Base-by-base conservation (phyloP, 2,888 invertebrate genomes). In the Drosophila niveifrons region DNA sequence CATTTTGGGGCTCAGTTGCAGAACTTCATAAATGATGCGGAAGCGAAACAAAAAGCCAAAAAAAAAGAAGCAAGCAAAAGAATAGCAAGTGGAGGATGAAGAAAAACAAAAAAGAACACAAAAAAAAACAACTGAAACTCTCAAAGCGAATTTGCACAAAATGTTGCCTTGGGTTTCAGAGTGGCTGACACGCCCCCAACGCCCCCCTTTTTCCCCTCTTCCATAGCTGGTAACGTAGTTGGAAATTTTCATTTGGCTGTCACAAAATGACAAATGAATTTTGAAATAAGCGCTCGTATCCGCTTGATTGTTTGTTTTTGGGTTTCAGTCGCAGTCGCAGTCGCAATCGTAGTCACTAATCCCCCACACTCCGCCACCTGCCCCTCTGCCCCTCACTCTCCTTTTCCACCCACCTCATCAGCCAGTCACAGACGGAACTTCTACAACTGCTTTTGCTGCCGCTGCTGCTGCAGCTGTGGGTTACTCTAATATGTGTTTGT, bases 211-310 rank as follows among this genome's bases (percentile, higher is more conserved):
- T 36, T 4, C 55, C 55, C 2, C 44, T 15, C 8, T n/a, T n/a
- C n/a, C n/a, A n/a, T n/a, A n/a, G 13, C 57, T n/a, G 9, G 1
- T 11, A 41, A 31, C 43, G 55, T 56, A 59, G 74, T 59, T 75
- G 63, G 65, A 75, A 70, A 84, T 75, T 82, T 79, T 88, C 73
- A 75, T 82, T 79, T 82, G 77, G 66, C 89, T 85, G 87, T 88
- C 84, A 83, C 72, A 85, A 83, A 88, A 88, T 85, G 84, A 89
- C 81, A 89, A 85, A 85, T 85, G 87, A 88, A 89, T 88, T 87
- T 89, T 86, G 81, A 84, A 84, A 80, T 89, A 86, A 88, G 80
- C 84, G 80, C 71, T 86, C 70, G 86, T 70, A 86, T 82, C 69
- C 86, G 72, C 73, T 80, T 75, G 78, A 74, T 83, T 88, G 81